Evolutionary conservation across 2,888 invertebrate genomes (phyloP).

Genomic region (Tiliacea aurago): DNA sequence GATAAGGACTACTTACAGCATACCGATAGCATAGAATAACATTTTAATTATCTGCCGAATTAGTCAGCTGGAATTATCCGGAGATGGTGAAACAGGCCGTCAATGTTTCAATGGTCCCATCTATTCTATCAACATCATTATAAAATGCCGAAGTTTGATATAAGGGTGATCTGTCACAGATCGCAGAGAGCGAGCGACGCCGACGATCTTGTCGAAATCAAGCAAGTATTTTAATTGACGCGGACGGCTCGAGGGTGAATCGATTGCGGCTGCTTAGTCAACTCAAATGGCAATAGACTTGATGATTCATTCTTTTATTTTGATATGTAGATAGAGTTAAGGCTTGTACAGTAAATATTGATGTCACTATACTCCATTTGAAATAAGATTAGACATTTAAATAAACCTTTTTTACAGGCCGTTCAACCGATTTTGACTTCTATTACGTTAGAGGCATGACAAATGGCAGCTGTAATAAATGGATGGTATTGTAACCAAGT

Average conservation of each 20-base stretch:
- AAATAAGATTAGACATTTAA: no score
- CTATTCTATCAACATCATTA: not conserved
- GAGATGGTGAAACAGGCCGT: not conserved
- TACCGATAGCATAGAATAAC: not conserved
- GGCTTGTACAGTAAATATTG: not conserved
- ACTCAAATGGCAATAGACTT: not conserved
- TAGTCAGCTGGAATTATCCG: not conserved
- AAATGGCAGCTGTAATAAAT: no score
- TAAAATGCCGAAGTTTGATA: not conserved
- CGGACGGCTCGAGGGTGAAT: slow-evolving; percentile 16
- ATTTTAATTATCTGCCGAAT: not conserved
- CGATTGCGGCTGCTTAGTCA: not conserved
- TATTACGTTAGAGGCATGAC: no score
- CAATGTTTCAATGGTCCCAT: not conserved
- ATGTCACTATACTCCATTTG: no score
- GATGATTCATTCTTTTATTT: not conserved
- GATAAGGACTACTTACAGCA: not conserved
- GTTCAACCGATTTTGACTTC: no score
- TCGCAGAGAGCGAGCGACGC: not conserved
- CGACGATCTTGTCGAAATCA: slow-evolving; percentile 29
- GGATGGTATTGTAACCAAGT: no score
- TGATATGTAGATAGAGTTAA: not conserved
- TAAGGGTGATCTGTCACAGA: slow-evolving; percentile 1
- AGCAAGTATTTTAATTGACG: slow-evolving; percentile 42
- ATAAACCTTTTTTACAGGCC: no score